phyloP scores from a whole-genome alignment of 2,888 invertebrate species.

The Ormia ochracea region DNA sequence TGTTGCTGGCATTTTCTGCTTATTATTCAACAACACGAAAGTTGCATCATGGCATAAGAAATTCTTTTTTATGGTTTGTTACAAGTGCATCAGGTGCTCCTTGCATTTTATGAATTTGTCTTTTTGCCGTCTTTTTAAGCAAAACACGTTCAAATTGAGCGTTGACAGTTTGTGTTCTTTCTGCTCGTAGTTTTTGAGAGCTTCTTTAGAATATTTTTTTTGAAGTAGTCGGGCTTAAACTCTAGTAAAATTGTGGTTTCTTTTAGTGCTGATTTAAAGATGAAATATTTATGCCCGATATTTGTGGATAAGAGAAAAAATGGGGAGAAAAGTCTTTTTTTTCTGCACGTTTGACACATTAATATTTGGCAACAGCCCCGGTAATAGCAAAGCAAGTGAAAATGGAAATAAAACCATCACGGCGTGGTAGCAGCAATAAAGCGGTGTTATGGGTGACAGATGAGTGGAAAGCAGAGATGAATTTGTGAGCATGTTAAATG shows the following conservation, averaged over 20 bases:
- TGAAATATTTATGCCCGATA: conserved; percentile 38
- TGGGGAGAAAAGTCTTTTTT: not conserved
- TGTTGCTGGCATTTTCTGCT: not conserved
- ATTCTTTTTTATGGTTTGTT: conserved; percentile 60
- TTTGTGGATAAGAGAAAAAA: not conserved
- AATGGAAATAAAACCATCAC: conserved; percentile 23
- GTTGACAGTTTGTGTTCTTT: conserved; percentile 54
- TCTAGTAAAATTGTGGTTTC: conserved; percentile 43
- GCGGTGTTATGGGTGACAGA: conserved; percentile 12
- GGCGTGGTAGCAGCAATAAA: conserved; percentile 10
- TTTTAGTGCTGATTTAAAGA: conserved; percentile 56
- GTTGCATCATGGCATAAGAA: conserved; percentile 52
- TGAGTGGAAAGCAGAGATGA: not conserved
- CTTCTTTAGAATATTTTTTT: conserved; percentile 11
- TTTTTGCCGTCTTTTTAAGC: conserved; percentile 13
- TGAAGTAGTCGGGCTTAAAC: conserved; percentile 22
- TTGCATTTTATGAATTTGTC: conserved; percentile 47
- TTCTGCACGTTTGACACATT: conserved; percentile 59
- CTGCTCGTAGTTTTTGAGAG: not conserved
- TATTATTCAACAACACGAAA: conserved; percentile 37
- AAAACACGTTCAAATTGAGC: conserved; percentile 61
- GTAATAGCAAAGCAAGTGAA: conserved; percentile 24
- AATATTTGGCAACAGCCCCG: conserved; percentile 46
- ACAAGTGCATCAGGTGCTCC: conserved; percentile 62
- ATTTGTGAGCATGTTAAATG: too few relatives aligned